Evolutionary conservation across 2,888 invertebrate species (phyloP), one percentile per base, ranked within the genome.

Genomic region (Eurytoma adleriae): DNA sequence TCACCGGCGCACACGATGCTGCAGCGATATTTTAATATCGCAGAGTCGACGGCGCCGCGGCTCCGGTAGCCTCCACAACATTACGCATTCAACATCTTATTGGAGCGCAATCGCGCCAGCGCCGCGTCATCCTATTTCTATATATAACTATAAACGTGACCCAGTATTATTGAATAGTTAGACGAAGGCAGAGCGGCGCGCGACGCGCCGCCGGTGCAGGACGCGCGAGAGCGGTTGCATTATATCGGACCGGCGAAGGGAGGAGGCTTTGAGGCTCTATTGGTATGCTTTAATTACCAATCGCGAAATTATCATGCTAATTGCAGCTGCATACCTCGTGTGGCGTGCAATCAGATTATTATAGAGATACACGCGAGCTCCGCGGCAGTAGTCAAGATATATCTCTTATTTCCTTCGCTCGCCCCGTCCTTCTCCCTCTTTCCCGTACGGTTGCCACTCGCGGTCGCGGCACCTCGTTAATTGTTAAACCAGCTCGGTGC

Each of bases 271-370:
- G 52, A 57, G 18, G 68, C 70, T 48, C 52, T 50, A 71, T 76
- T 62, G 80, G 76, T 72, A 76, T 76, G 76, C 80, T 76, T 76
- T 69, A 76, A 80, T 76, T 80, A 72, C 80, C 72, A 76, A 76
- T 80, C 80, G 57, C 80, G 67, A 76, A 80, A 80, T 80, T 80
- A 80, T 79, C 75, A 79, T 80, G 76, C 76, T 80, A 76, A 80
- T 80, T 76, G 68, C 68, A 30, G 30, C 40, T 16, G 54, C 40
- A 56, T 68, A 57, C n/a, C 64, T 18, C 24, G 10, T 10, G 13
- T 10, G 56, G 40, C 12, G 14, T 20, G 73, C 73, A 64, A 62
- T 64, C 64, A 20, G 74, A 57, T 74, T 67, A 62, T 57, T 48
- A 48, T 56, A 7, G 54, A 10, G n/a, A 61, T 61, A 54, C 13